Conservation (phyloP, 2,888 invertebrate genomes). For the Cerastoderma edule region DNA sequence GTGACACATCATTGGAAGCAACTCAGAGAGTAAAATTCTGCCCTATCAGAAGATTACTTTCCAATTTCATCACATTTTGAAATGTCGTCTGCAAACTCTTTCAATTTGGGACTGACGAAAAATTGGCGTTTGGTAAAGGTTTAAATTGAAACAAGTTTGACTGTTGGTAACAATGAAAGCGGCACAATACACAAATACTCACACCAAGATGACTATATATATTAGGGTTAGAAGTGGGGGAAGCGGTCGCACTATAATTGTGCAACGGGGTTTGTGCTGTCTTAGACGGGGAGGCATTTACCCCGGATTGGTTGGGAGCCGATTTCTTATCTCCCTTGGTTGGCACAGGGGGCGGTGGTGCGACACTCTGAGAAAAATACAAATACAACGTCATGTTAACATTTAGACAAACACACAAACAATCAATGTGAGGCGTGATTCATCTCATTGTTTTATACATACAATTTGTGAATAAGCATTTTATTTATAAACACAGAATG, state of each 20-base stretch:
- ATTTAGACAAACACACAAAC: too few relatives aligned
- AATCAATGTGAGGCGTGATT: neutral
- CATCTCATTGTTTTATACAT: neutral
- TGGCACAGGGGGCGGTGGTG: conserved; percentile 64
- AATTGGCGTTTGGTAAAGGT: neutral
- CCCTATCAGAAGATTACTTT: too few relatives aligned
- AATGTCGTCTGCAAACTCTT: too few relatives aligned
- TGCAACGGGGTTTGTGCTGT: conserved; percentile 68
- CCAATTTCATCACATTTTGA: too few relatives aligned
- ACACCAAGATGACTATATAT: conserved; percentile 61
- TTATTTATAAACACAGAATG: too few relatives aligned
- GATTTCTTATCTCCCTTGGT: conserved; percentile 76
- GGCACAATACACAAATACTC: conserved; percentile 61
- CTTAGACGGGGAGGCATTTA: conserved; percentile 75
- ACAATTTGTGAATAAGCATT: too few relatives aligned
- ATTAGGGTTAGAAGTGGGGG: conserved; percentile 65
- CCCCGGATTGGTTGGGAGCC: conserved; percentile 73
- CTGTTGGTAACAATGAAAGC: conserved; percentile 6
- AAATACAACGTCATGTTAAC: too few relatives aligned
- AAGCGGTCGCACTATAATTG: conserved; percentile 61
- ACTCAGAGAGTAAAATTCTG: too few relatives aligned
- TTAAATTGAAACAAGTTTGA: too few relatives aligned
- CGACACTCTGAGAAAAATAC: conserved; percentile 68
- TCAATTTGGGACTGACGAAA: neutral
- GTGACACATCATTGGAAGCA: too few relatives aligned